Base-by-base conservation (phyloP, 2,888 invertebrate genomes). In the Andrena bucephala region DNA sequence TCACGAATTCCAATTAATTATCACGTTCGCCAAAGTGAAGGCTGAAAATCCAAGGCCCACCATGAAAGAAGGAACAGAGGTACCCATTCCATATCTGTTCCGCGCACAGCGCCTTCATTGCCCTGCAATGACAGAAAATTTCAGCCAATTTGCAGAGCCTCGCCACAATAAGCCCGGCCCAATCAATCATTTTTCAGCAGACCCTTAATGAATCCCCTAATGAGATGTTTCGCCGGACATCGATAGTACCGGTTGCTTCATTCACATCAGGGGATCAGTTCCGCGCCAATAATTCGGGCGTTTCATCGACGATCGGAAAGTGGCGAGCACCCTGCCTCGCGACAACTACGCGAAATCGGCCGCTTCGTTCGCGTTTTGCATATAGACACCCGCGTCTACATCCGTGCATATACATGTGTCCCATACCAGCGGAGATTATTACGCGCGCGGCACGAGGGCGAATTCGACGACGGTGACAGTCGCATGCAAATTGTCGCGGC, bases 401-500 rank as follows among this genome's bases (percentile, higher is more conserved):
- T 24, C 24, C 24, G 16, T 1, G 8, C 0, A 13, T 42, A 33
- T n/a, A 20, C 20, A 7, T 52, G 20, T 50, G 10, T 27, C 5
- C n/a, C 4, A 16, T 16, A 20, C 10, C 16, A 7, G 16, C 70
- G 70, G 54, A 36, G 73, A 83, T 77, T 76, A 57, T 77, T 57
- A 57, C 60, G 31, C 60, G 70, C 77, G 63, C 42, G 81, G 73
- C 81, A 66, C 63, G 70, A 33, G 74, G 67, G 52, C 76, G 70
- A 84, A 73, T 83, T 83, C 78, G 81, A 82, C 82, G 82, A 84
- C 74, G 81, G 66, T 76, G 83, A 81, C 85, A 84, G 85, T 88
- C 87, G 86, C 87, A 90, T 91, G 89, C 89, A 91, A 92, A 93
- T 92, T 89, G 89, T 91, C 90, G 89, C 87, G 87, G 87, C 84